Percentiles rank a stretch among this genome's conserved stretches.
Conservation (phyloP, 2,113 vertebrate genomes). For the Herpailurus yagouaroundi region DNA sequence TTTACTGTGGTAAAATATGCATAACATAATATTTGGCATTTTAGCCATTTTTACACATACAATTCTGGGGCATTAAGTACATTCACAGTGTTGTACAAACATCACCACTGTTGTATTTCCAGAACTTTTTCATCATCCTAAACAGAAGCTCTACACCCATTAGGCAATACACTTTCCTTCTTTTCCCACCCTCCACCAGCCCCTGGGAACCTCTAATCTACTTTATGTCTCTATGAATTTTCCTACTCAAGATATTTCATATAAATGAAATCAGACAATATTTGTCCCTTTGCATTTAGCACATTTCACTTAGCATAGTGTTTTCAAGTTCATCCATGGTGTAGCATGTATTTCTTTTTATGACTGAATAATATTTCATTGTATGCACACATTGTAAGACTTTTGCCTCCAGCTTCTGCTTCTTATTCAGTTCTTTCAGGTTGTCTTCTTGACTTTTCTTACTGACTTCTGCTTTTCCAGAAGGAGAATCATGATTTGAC, state of each 20-base stretch:
- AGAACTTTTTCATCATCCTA: not conserved
- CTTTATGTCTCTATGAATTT: not conserved
- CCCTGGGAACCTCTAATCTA: not conserved
- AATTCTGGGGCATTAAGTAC: not conserved
- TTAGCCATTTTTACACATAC: not conserved
- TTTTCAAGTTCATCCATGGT: not conserved
- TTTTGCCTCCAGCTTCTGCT: not conserved
- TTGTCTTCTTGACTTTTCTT: not conserved
- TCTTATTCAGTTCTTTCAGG: not conserved
- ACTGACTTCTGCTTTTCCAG: not conserved
- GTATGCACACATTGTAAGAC: not conserved
- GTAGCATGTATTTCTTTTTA: not conserved
- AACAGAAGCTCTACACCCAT: not conserved
- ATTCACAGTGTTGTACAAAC: not conserved
- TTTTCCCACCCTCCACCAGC: rapidly evolving
- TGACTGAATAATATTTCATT: not conserved
- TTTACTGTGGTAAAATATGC: not conserved
- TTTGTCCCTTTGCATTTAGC: not conserved
- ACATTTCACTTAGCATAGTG: not conserved
- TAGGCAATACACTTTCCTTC: not conserved
- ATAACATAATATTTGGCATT: not conserved
- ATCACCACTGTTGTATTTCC: not conserved
- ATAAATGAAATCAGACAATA: not conserved
- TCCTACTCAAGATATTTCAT: not conserved
- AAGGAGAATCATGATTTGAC: not conserved